phyloP scores from a whole-genome alignment of 2,888 invertebrate genomes.

The Himalopsyche anomala region DNA sequence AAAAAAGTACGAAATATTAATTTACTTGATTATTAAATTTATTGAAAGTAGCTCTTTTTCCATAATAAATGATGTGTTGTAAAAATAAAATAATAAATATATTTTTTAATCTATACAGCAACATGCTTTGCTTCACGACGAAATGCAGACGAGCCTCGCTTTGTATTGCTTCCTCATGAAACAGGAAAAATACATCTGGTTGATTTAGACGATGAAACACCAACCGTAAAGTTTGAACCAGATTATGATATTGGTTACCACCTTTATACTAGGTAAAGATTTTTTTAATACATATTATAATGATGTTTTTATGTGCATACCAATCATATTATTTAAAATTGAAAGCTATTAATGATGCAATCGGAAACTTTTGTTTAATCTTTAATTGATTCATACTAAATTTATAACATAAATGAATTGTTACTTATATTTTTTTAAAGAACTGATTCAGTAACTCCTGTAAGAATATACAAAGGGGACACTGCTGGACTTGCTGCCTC shows the following conservation, averaged over 20 bases:
- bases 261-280: slow-evolving; percentile 57
- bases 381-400: too few relatives aligned
- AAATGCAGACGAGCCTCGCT: slow-evolving; percentile 37
- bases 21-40: too few relatives aligned
- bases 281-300: background rate
- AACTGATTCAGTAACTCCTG: slow-evolving; percentile 50
- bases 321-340: too few relatives aligned
- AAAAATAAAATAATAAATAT: too few relatives aligned
- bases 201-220: slow-evolving; percentile 49
- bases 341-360: too few relatives aligned
- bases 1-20: too few relatives aligned
- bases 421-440: slow-evolving; percentile 41
- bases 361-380: too few relatives aligned
- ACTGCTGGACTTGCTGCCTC: slow-evolving; percentile 47
- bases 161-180: slow-evolving; percentile 48
- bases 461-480: slow-evolving; percentile 58
- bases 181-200: slow-evolving; percentile 51
- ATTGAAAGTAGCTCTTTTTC: too few relatives aligned
- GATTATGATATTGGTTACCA: slow-evolving; percentile 57
- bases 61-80: too few relatives aligned
- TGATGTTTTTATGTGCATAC: background rate
- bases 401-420: too few relatives aligned
- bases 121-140: background rate
- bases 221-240: slow-evolving; percentile 48
- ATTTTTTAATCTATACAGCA: background rate